Base-by-base conservation (phyloP, 2,113 vertebrate genomes). In the Alouatta palliata region DNA sequence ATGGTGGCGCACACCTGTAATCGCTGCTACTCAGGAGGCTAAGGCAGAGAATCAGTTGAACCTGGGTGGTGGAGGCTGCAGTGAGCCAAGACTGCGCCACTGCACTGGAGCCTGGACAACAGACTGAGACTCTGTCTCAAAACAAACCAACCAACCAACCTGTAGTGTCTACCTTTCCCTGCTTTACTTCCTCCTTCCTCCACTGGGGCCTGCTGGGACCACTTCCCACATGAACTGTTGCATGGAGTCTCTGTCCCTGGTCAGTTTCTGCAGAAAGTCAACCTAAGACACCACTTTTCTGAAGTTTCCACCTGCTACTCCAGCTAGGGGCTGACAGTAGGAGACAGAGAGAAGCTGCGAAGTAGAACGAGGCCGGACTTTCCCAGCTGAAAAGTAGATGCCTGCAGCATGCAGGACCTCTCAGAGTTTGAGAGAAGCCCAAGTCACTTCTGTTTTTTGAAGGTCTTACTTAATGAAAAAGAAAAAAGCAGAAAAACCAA, bases 371-470 rank as follows among this genome's bases (percentile, higher is more conserved):
- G 71, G 20, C 16, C 2, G 27, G 77, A 25, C 32, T 21, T 27
- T 32, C 80, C 47, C 85, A 27, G 61, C 56, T 32, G 16, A 77
- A 47, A 64, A 43, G 58, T 79, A 68, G 47, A 45, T 1, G 2
- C 56, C 10, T 3, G 19, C 9, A 45, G 81, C 58, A 76, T 47
- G 1, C 45, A 17, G 71, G 66, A 16, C 13, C 23, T 6, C 85
- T 54, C 25, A 1, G 47, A 75, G 49, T n/a, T 0, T 4, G 70
- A 66, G n/a, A 40, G 61, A 64, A 93, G 58, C 32, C 35, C 80
- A 75, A 82, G 58, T 56, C 85, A 79, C n/a, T 85, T 92, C 30
- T 79, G 27, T 45, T 16, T 82, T 83, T 32, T 35, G 13, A 79
- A 64, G 71, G 0, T n/a, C n/a, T 75, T 73, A 35, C 61, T 47